Evolutionary conservation across 1,140 invertebrate genomes (phyloP).

Genomic region (Drosophila setifemur): DNA sequence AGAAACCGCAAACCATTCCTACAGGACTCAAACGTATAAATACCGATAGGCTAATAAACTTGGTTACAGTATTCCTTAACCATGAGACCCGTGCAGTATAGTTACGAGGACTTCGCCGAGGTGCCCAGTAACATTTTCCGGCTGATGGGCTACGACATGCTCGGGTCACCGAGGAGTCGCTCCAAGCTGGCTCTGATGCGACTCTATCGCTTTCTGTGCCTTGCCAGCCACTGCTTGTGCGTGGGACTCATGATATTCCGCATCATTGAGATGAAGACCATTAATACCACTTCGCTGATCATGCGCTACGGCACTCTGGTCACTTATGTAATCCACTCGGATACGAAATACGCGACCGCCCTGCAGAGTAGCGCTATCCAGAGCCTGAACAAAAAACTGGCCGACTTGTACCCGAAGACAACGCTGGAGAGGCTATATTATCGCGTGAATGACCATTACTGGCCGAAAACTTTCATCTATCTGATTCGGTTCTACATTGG

Average conservation of each 20-base stretch:
- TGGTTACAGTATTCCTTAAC: constrained; percentile 5
- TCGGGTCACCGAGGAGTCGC: neutral
- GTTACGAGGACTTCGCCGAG: constrained; percentile 39
- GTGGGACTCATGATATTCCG: constrained; percentile 24
- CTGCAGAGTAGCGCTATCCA: constrained; percentile 19
- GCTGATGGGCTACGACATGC: constrained; percentile 36
- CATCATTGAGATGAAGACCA: constrained; percentile 21
- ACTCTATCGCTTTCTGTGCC: constrained; percentile 28
- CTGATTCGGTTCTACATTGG: constrained; percentile 25
- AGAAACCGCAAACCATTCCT: constrained; percentile 28
- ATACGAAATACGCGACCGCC: constrained; percentile 43
- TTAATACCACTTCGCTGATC: constrained; percentile 8
- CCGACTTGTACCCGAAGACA: constrained; percentile 26
- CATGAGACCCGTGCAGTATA: constrained; percentile 23
- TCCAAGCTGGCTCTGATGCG: neutral
- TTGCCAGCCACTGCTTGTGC: constrained; percentile 10
- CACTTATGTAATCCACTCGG: constrained; percentile 48
- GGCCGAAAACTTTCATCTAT: constrained; percentile 10
- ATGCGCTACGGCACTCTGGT: constrained; percentile 49
- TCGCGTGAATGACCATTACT: constrained; percentile 48
- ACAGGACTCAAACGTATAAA: constrained; percentile 33
- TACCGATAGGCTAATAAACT: neutral
- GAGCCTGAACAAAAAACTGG: constrained; percentile 22
- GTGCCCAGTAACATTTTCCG: constrained; percentile 13
- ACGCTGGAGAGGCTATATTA: constrained; percentile 5